Percentiles rank a stretch among this genome's conserved stretches.
Conservation (phyloP, 1,140 invertebrate genomes). For the Harlomillsia oculata region DNA sequence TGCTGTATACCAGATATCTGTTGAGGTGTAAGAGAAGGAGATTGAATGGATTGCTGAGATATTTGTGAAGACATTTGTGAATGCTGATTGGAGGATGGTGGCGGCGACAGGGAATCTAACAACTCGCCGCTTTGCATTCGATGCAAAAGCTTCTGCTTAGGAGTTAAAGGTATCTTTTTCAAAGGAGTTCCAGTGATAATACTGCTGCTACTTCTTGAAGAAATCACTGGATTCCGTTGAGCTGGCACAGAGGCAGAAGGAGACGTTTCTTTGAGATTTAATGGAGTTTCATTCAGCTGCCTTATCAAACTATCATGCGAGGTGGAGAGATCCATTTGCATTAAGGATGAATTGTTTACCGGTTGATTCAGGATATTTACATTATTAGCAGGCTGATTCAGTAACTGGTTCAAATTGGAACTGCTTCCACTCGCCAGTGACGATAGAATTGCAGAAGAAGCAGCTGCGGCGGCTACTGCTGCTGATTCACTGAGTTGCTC, state of each 20-base stretch:
- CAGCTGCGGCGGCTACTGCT: slow-evolving; percentile 17
- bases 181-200: neutral
- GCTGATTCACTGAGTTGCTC: slow-evolving; percentile 21
- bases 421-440: neutral
- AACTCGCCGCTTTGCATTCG: slow-evolving; percentile 32
- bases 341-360: neutral
- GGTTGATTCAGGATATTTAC: neutral
- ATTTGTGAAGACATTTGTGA: neutral
- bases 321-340: slow-evolving; percentile 1
- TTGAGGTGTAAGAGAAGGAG: neutral
- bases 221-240: slow-evolving; percentile 7
- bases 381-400: slow-evolving; percentile 7
- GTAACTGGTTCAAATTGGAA: neutral
- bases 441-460: neutral
- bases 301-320: slow-evolving; percentile 26
- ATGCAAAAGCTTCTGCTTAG: slow-evolving; percentile 34
- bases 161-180: slow-evolving; percentile 34
- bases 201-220: slow-evolving; percentile 8
- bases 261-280: slow-evolving; percentile 23
- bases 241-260: neutral
- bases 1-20: slow-evolving; percentile 1
- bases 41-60: slow-evolving; percentile 7
- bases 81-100: slow-evolving; percentile 10
- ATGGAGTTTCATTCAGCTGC: slow-evolving; percentile 26
- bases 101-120: slow-evolving; percentile 6